Percentiles rank a stretch among this genome's conserved stretches.
Conservation (phyloP, 2,797 vertebrate genomes). For the Aldrovandia affinis region DNA sequence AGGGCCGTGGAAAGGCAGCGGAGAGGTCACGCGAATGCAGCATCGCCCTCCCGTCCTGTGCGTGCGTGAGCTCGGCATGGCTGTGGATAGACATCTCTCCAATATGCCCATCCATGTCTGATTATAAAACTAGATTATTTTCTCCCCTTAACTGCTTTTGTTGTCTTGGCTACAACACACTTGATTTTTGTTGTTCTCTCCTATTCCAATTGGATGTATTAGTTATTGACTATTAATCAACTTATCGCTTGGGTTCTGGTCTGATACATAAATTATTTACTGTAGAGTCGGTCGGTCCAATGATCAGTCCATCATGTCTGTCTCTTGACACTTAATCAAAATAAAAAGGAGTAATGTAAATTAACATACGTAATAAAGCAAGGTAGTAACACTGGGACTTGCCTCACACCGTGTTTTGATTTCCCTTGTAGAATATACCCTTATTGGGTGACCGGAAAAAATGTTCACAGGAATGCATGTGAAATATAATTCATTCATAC, state of each 20-base stretch:
- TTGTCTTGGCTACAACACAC: slow-evolving; percentile 30
- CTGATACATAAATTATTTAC: slow-evolving; percentile 57
- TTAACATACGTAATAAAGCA: slow-evolving; percentile 30
- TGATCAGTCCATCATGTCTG: slow-evolving; percentile 15
- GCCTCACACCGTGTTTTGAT: background rate
- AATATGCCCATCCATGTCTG: slow-evolving; percentile 75
- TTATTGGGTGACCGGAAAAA: slow-evolving; percentile 14
- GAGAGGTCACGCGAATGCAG: slow-evolving; percentile 77
- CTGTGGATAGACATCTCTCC: slow-evolving; percentile 81
- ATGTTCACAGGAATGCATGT: background rate
- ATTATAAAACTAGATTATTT: slow-evolving; percentile 34
- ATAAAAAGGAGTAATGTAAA: slow-evolving; percentile 34
- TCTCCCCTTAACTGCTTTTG: background rate
- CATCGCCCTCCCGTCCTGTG: slow-evolving; percentile 75
- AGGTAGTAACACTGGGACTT: background rate
- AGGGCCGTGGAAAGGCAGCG: slow-evolving; percentile 77
- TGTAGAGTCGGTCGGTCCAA: background rate
- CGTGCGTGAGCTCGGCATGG: slow-evolving; percentile 75
- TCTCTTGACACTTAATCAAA: slow-evolving; percentile 4
- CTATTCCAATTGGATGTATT: slow-evolving; percentile 67
- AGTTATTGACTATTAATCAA: slow-evolving; percentile 69
- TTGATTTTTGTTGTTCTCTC: slow-evolving; percentile 58
- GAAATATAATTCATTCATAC: background rate
- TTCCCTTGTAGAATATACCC: background rate
- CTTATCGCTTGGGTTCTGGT: slow-evolving; percentile 68